phyloP scores from a whole-genome alignment of 1,140 invertebrate genomes.

The Aphaenogaster ashmeadi region DNA sequence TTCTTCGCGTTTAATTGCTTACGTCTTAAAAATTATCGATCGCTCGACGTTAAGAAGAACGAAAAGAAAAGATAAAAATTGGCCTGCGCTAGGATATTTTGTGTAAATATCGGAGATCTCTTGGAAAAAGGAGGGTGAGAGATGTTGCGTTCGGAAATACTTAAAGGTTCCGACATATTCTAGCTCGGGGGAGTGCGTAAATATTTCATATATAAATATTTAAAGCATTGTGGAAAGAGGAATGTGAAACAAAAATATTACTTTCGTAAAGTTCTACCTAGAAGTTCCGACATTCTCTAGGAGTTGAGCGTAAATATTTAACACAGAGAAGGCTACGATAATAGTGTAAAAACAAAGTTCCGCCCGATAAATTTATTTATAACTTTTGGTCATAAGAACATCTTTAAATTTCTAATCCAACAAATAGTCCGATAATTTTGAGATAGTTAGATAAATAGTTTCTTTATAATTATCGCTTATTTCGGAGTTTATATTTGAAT shows the following conservation, averaged over 20 bases:
- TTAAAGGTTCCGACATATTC: constrained; percentile 1
- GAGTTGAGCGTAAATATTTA: constrained; percentile 6
- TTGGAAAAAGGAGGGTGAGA: not conserved
- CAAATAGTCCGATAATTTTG: not conserved
- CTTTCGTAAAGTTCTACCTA: constrained; percentile 16
- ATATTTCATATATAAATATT: constrained; percentile 36
- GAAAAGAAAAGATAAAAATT: constrained; percentile 10
- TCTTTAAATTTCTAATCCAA: not conserved
- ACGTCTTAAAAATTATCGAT: not conserved
- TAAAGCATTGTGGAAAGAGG: not conserved
- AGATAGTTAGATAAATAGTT: not conserved
- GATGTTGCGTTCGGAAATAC: not conserved
- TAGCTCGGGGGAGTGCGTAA: not conserved
- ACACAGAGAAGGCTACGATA: not conserved
- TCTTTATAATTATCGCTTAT: not conserved
- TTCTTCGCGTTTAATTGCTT: not conserved
- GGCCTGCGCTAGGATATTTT: not conserved
- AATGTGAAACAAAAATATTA: constrained; percentile 33
- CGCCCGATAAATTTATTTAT: constrained; percentile 9
- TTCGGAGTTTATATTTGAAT: not conserved
- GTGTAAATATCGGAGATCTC: constrained; percentile 4
- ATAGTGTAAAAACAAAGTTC: not conserved
- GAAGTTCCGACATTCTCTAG: not conserved
- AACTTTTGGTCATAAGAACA: not conserved
- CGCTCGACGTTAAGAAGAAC: not conserved